Conservation (phyloP, 1,140 invertebrate species). For the Drosophila kohkoa region DNA sequence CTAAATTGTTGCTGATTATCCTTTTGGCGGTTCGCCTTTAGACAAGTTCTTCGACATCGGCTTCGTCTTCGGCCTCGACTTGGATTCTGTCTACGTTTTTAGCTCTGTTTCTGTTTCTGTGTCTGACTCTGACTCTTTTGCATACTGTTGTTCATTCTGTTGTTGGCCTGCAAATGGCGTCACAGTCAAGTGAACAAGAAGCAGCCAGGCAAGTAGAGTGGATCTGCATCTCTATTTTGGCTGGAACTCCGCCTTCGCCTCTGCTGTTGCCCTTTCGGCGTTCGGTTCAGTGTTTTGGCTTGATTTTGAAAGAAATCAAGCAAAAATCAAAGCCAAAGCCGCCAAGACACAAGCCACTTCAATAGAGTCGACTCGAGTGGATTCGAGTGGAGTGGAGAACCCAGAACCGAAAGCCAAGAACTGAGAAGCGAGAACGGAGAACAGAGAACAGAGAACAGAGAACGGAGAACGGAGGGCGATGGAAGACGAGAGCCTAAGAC, state of each 20-base stretch:
- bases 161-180: slow-evolving; percentile 74
- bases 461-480: neutral
- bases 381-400: slow-evolving; percentile 48
- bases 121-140: slow-evolving; percentile 66
- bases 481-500: slow-evolving; percentile 45
- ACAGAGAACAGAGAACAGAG: neutral
- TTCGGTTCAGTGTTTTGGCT: slow-evolving; percentile 11
- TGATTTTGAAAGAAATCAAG: slow-evolving; percentile 84
- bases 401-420: too few relatives aligned
- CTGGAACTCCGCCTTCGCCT: slow-evolving; percentile 27
- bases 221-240: slow-evolving; percentile 77
- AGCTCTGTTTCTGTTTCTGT: slow-evolving; percentile 39
- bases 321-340: slow-evolving; percentile 81
- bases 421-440: neutral
- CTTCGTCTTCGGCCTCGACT: slow-evolving; percentile 14
- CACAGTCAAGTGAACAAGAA: slow-evolving; percentile 67
- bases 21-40: slow-evolving; percentile 84
- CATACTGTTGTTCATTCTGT: slow-evolving; percentile 55
- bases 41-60: slow-evolving; percentile 59
- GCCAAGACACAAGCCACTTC: slow-evolving; percentile 43
- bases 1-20: slow-evolving; percentile 85
- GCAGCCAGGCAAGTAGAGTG: slow-evolving; percentile 5
- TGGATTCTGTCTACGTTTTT: slow-evolving; percentile 32
- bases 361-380: slow-evolving; percentile 32
- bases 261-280: neutral